Conservation (phyloP, 2,797 vertebrate genomes). For the Acanthopagrus latus region DNA sequence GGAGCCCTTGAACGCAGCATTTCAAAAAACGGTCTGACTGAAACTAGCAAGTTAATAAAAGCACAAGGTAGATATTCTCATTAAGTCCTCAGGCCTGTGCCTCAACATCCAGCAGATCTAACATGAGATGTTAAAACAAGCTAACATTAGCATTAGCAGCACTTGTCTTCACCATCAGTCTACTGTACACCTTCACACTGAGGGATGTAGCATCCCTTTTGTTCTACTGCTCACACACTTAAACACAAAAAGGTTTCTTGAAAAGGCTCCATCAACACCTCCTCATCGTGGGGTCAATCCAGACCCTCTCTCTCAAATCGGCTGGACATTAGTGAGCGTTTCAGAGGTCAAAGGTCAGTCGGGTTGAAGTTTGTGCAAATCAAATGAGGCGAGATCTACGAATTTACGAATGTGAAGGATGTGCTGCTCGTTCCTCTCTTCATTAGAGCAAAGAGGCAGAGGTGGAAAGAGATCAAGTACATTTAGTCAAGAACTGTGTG, state of each 20-base stretch:
- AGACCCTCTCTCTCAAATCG: background rate
- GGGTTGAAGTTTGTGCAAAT: background rate
- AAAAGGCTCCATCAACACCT: background rate
- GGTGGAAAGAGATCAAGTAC: background rate
- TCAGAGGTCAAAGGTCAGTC: slow-evolving; percentile 6
- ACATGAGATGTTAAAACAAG: background rate
- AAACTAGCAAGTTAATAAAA: background rate
- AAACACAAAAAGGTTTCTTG: background rate
- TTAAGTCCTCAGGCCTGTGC: background rate
- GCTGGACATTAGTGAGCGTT: background rate
- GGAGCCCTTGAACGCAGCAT: background rate
- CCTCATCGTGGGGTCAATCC: background rate
- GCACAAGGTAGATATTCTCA: background rate
- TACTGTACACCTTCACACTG: background rate
- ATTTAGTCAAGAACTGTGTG: too few species aligned
- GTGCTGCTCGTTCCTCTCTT: background rate
- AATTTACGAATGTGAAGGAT: background rate
- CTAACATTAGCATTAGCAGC: background rate
- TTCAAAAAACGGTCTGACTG: background rate
- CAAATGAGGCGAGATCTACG: background rate
- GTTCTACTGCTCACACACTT: background rate
- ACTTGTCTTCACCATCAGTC: background rate
- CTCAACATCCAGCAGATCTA: background rate
- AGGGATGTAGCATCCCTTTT: background rate
- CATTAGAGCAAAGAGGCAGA: background rate